Evolutionary conservation across 30 jellyfish, hydroid and myxozoan species (phyloP), one percentile per base, ranked within the genome.

Genomic region (Clytia hemisphaerica): DNA sequence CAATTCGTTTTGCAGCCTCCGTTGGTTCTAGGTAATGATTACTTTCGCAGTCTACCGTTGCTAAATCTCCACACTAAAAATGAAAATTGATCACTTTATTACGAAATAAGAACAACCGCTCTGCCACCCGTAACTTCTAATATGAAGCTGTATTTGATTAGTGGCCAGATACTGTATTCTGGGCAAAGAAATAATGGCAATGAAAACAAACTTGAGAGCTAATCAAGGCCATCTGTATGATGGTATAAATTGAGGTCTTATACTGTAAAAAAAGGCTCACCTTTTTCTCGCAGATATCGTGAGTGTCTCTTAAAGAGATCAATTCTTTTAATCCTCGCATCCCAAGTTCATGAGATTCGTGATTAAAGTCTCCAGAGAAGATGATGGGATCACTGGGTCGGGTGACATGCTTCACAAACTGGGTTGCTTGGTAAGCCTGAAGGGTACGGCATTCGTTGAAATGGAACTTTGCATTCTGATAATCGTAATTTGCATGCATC

Each of bases 341-440:
- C 31, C 96, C 96, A 40, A 85, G 50, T 45, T 77, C 94, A 12
- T 85, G 61, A 6, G 79, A 84, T 3, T 67, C 73, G 32, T 78
- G 96, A 31, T 85, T 85, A 45, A 85, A 66, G 57, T 85, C 96
- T 2, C 96, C 94, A 49, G 94, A 85, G n/a, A 85, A 61, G 12
- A 85, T 72, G 31, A 85, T 75, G 26, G 94, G 73, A 54, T 85
- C 94, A 21, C 71, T 77, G 12, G 92, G 94, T 0, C 92, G 78
- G 1, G 96, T 78, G 35, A 74, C 15, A 7, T 62, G 78, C 38
- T 54, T 38, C 0, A 85, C 33, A 42, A 85, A 68, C 72, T 78
- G 94, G 4, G 94, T 66, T 18, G 76, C 60, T 12, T 78, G 82
- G 64, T 61, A 78, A 6, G 86, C 84, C 45, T 85, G 96, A 2